Base-by-base conservation (phyloP, 2,797 vertebrate species). In the Rhinogobio ventralis region DNA sequence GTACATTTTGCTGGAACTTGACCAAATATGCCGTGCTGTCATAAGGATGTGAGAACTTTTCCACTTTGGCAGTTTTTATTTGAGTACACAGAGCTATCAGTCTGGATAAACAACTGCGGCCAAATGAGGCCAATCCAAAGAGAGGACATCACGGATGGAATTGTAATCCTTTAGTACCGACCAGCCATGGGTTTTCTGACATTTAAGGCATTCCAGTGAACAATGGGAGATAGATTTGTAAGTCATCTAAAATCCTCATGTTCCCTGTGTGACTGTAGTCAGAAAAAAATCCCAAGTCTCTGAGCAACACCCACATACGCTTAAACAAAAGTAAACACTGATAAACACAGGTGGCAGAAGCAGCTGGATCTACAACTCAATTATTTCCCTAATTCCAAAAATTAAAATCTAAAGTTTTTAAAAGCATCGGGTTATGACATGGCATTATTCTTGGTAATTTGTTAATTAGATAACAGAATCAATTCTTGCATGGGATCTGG, bases 381-480 rank as follows among this genome's bases (percentile, higher is more conserved):
- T 64, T 72, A 53, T n/a, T 64, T 79, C 13, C 28, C 3, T 76
- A 46, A 67, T 68, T 86, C 36, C 49, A 68, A 2, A 69, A 74
- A 60, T 68, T 0, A 15, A 30, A 2, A 30, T 46, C 1, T 72
- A 60, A 42, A 72, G 57, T 28, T 64, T 81, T 62, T 25, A 23
- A 49, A 23, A 20, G 39, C 53, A 60, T 13, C 1, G 2, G 7
- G 20, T 49, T 75, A 33, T 51, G 71, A 51, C 42, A 28, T 2
- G 23, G 23, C 25, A 30, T 66, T 69, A 51, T 69, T 28, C 30
- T 46, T 71, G 45, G 9, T 57, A 82, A 19, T 82, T 69, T 85
- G 89, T 90, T 90, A 91, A 90, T 90, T 88, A 90, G 80, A 91
- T 88, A 82, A 92, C 90, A 92, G 91, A 88, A 74, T 84, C 79